phyloP scores from a whole-genome alignment of 2,113 vertebrate species.

The Dendropsophus ebraccatus region DNA sequence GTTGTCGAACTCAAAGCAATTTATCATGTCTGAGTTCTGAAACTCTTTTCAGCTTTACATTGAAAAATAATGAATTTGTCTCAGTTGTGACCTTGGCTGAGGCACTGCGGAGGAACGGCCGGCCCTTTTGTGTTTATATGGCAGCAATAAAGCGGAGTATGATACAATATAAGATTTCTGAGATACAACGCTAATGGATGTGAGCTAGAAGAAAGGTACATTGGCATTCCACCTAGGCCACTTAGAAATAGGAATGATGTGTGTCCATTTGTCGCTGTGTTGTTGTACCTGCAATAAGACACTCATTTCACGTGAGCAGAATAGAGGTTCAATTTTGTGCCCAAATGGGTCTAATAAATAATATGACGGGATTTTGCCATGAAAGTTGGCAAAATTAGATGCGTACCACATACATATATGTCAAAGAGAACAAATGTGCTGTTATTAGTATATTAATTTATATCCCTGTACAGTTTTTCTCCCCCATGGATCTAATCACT shows the following conservation, averaged over 20 bases:
- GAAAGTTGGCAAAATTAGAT: too few species aligned
- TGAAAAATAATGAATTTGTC: constrained; percentile 18
- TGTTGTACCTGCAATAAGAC: background rate
- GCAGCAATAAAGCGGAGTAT: background rate
- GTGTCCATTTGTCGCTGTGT: background rate
- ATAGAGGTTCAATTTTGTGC: too few species aligned
- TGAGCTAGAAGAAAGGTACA: background rate
- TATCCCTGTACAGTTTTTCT: too few species aligned
- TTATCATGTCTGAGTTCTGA: constrained; percentile 8
- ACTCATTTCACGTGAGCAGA: too few species aligned
- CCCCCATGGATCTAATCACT: too few species aligned
- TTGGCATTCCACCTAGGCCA: background rate
- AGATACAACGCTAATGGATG: background rate
- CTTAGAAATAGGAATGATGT: background rate
- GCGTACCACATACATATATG: too few species aligned
- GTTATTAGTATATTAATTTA: too few species aligned
- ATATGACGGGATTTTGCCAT: too few species aligned
- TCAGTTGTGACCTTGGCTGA: constrained; percentile 5
- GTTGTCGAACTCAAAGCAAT: constrained; percentile 17
- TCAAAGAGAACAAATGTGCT: too few species aligned
- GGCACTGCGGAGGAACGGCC: background rate
- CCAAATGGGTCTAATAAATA: too few species aligned
- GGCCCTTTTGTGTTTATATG: background rate
- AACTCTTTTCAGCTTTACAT: background rate
- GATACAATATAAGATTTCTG: background rate